Evolutionary conservation across 2,888 invertebrate genomes (phyloP), one percentile per base, ranked within the genome.

Genomic region (Plemyria rubiginata): DNA sequence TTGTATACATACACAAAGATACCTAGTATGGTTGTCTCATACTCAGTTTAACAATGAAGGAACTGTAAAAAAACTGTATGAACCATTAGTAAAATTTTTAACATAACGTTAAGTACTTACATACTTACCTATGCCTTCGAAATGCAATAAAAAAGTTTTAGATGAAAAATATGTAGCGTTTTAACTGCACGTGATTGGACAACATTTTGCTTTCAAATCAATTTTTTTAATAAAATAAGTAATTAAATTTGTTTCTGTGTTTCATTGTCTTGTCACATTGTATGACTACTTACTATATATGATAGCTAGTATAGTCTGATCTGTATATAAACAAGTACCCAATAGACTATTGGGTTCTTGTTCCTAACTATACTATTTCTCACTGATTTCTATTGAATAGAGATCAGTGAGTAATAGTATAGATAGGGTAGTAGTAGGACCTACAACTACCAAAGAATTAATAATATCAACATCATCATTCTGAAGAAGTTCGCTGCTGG

Each of bases 201-300:
- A 83, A 85, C 81, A 87, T 88, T 55, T 90, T 90, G 92, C 91
- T 92, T 92, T 92, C 83, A 86, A 90, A 90, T 86, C 86, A 81
- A 83, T 86, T 88, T 91, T 91, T 84, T 38, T 8, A 36, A 85
- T 84, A 85, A 81, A 85, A 90, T 88, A 81, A 85, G 90, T 88
- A 80, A 80, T 80, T 77, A 62, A 71, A 87, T 86, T 85, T 82
- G 85, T 79, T 63, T 73, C 54, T 61, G 62, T 56, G 40, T 71
- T 81, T 78, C 70, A 71, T 73, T 48, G 8, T 46, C 28, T 12
- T 11, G 36, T 38, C 36, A 29, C 7, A 6, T 29, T 6, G 7
- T 29, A 29, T 29, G 4, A 29, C 29, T 29, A 29, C 29, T 6
- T 4, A 29, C 4, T 29, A 29, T 6, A 29, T 29, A 29, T n/a